Evolutionary conservation across 2,113 vertebrate species (phyloP).

Genomic region (Muscicapa adusta): DNA sequence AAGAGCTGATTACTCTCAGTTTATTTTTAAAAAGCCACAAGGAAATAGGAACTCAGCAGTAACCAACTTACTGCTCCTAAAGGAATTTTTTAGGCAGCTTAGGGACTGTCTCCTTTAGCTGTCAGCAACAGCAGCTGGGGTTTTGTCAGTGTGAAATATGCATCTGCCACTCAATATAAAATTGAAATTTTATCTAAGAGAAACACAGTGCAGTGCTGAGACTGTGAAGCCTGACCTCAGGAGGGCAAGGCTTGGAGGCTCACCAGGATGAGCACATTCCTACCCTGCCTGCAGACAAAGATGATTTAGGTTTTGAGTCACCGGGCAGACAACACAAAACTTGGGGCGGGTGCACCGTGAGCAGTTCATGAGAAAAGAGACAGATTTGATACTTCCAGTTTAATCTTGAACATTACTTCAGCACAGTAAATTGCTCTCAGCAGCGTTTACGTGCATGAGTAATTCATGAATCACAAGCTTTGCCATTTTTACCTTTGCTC

Average conservation of each 20-base stretch:
- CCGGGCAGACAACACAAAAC: not conserved
- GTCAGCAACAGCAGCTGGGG: not conserved
- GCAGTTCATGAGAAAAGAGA: accelerated
- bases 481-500: not conserved
- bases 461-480: not conserved
- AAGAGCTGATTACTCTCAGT: not conserved
- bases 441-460: accelerated
- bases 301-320: not conserved
- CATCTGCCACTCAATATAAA: not conserved
- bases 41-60: not conserved
- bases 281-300: not conserved
- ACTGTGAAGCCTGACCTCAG: not conserved
- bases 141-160: not conserved
- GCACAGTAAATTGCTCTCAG: not conserved
- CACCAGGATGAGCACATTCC: not conserved
- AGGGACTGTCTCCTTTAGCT: not conserved
- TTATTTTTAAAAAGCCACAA: not conserved
- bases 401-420: not conserved
- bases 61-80: not conserved
- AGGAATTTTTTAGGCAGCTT: not conserved
- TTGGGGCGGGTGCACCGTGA: accelerated
- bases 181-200: not conserved
- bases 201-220: not conserved
- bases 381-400: not conserved
- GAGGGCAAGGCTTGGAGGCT: not conserved